Conservation (phyloP, 2,113 vertebrate species). For the Acrocephalus kingi region DNA sequence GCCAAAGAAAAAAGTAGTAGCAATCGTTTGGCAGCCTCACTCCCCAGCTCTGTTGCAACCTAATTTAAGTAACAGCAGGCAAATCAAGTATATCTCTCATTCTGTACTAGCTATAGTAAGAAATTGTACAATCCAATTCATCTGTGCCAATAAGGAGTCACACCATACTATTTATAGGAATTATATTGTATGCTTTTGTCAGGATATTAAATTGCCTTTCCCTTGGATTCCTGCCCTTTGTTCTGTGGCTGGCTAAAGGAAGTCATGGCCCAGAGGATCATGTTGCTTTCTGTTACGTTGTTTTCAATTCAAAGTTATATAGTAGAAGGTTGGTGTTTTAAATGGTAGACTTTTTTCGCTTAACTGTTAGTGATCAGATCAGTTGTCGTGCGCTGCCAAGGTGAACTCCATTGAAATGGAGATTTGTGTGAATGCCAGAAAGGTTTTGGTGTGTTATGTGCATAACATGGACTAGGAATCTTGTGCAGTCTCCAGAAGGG, state of each 20-base stretch:
- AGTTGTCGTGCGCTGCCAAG: neutral
- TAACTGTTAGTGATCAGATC: neutral
- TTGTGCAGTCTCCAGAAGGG: neutral
- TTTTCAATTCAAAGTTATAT: neutral
- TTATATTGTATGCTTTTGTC: neutral
- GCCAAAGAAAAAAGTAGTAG: neutral
- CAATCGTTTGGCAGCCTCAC: neutral
- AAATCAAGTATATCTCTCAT: neutral
- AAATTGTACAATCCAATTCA: neutral
- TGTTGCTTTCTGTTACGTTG: neutral
- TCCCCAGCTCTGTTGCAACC: neutral
- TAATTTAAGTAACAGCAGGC: constrained; percentile 16
- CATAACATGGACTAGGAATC: neutral
- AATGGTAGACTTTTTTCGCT: neutral
- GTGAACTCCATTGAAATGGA: neutral
- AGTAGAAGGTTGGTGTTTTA: neutral
- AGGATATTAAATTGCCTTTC: neutral
- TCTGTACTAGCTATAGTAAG: neutral
- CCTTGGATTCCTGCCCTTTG: neutral
- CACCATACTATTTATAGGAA: neutral
- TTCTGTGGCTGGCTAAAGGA: neutral
- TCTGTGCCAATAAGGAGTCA: constrained; percentile 8
- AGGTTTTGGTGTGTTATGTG: neutral
- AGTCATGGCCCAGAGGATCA: neutral
- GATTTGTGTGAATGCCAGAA: neutral